Base-by-base conservation (phyloP, 2,113 vertebrate genomes). In the Centropristis striata region DNA sequence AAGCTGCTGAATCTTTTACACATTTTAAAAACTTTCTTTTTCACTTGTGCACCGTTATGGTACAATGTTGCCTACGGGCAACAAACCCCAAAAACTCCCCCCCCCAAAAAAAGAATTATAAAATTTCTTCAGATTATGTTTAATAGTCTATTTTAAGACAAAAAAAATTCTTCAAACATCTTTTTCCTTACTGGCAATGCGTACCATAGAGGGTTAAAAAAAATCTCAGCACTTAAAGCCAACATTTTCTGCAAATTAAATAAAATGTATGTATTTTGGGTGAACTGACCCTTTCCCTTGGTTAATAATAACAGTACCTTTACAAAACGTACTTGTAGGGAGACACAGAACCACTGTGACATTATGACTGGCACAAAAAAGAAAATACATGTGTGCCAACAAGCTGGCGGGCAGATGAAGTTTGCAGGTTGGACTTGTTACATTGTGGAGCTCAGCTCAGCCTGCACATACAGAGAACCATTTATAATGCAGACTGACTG, bases 301-400 rank as follows among this genome's bases (percentile, higher is more conserved):
- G 37, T 37, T 6, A 20, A 66, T 14, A 18, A 46, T 25, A 57
- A 42, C 42, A 27, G 16, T 20, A 46, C 49, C 37, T 63, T 57
- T 28, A 51, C 51, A 67, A 15, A 65, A 23, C 37, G 49, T 39
- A 20, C 61, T 37, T 4, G 14, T 42, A 23, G 23, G 32, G 42
- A 65, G 71, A 50, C 39, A 63, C 5, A 39, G 25, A 66, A 50
- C 59, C 66, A 55, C 66, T 75, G 71, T 78, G 36, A 69, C 16
- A 46, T 27, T 4, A 21, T 16, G 25, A 51, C 36, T 7, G n/a
- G 12, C 16, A 32, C 23, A 57, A 75, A 47, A 44, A 66, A 47
- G 21, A 74, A 73, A 78, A 69, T 21, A 73, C 49, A 75, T 18
- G 61, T 55, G 66, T 69, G 27, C 57, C 72, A 84, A 58, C 55